Conservation (phyloP, 2,797 vertebrate genomes). For the Percopsis omiscomaycus region DNA sequence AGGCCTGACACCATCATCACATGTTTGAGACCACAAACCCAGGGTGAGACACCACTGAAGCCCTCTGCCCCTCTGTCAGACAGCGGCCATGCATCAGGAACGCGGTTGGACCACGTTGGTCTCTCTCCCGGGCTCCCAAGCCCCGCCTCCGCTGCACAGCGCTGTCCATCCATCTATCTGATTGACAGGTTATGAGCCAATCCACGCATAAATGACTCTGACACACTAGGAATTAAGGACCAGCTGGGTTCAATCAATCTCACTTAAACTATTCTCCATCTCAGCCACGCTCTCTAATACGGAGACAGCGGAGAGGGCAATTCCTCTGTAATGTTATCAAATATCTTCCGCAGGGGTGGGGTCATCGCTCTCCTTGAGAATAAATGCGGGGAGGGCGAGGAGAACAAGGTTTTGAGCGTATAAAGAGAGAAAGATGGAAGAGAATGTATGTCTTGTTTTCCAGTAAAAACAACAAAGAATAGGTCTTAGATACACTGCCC, state of each 20-base stretch:
- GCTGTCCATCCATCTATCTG: slow-evolving; percentile 69
- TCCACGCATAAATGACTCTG: slow-evolving; percentile 72
- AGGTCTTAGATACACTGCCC: slow-evolving; percentile 15
- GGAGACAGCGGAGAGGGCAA: slow-evolving; percentile 68
- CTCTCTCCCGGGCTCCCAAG: slow-evolving; percentile 19
- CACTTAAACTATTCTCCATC: slow-evolving; percentile 72
- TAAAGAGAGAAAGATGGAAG: slow-evolving; percentile 2
- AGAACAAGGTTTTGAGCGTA: slow-evolving; percentile 21
- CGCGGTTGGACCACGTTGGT: neutral
- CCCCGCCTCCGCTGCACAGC: slow-evolving; percentile 39
- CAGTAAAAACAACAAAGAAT: slow-evolving; percentile 2
- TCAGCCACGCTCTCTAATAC: slow-evolving; percentile 57
- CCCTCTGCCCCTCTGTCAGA: slow-evolving; percentile 17
- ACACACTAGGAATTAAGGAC: slow-evolving; percentile 68
- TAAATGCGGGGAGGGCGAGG: slow-evolving; percentile 25
- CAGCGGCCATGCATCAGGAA: neutral
- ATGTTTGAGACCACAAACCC: neutral
- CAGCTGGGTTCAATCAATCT: slow-evolving; percentile 77
- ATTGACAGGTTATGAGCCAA: slow-evolving; percentile 78
- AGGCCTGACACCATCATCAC: neutral
- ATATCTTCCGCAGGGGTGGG: slow-evolving; percentile 58
- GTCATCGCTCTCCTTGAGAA: slow-evolving; percentile 60
- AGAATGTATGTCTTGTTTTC: neutral
- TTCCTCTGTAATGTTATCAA: slow-evolving; percentile 71
- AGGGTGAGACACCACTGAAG: neutral